Evolutionary conservation across 64 coral and sea anemone species (phyloP), one percentile per base, ranked within the genome.

Genomic region (Montipora capricornis): DNA sequence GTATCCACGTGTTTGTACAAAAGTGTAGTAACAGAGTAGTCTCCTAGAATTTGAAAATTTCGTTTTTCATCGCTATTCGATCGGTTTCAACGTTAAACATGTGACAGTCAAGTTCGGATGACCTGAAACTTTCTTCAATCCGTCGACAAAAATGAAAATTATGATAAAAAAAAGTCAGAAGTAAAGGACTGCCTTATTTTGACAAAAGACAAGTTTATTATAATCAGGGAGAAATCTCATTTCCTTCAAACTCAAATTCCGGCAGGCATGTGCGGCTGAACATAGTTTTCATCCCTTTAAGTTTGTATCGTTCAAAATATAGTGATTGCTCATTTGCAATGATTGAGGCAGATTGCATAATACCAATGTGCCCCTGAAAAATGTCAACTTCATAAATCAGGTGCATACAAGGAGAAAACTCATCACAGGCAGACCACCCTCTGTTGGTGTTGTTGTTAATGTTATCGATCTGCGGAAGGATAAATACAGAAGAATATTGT

Each of bases 291-390:
- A 64, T 14, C 61, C 13, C 8, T 3, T 15, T 14, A 7, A 64
- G 52, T 64, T 64, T 64, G 60, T 16, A 16, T 12, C 1, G 60
- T 64, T 64, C 37, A 37, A 37, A 37, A 37, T 37, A 2, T 37
- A 37, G 37, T 37, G 37, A 37, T 64, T 11, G 14, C 10, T 7
- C 71, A 46, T 8, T 44, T 84, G 81, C 61, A 84, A 84, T 62
- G 3, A 44, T 10, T 19, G 15, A 8, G 60, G 2, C 66, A 0
- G 81, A 84, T 84, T 84, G 81, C 81, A 84, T 84, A 84, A 84
- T 84, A 68, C 14, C 9, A 4, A 14, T 11, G 9, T 12, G 3
- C 4, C 14, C 13, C 61, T 55, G 52, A 55, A 10, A 10, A 55
- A 55, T 55, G 1, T 7, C 52, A 55, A 37, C 52, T 55, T 29